Percentiles rank a stretch among this genome's conserved stretches.
phyloP scores from a whole-genome alignment of 2,113 vertebrate species.

The Ceuthmochares aereus region DNA sequence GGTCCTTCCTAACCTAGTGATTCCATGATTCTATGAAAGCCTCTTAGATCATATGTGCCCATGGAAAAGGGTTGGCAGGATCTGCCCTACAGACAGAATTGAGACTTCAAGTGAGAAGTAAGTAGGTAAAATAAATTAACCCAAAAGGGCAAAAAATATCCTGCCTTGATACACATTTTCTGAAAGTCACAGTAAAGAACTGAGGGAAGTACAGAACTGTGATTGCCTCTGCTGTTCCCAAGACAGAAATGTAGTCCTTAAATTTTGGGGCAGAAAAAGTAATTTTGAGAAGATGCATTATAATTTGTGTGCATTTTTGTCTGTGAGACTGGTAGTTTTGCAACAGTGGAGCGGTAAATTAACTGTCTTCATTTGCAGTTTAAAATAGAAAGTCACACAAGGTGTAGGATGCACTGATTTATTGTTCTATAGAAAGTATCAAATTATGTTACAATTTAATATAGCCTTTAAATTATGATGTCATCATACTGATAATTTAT shows the following conservation, averaged over 20 bases:
- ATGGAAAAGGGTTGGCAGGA: not conserved
- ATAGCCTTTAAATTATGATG: slow-evolving; percentile 34
- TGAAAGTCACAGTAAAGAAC: slow-evolving; percentile 8
- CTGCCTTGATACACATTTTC: slow-evolving; percentile 3
- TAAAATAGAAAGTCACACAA: slow-evolving; percentile 59
- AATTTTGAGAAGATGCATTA: slow-evolving; percentile 24
- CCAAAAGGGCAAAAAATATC: not conserved
- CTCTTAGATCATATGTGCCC: not conserved
- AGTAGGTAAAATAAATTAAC: slow-evolving; percentile 49
- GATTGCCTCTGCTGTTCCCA: not conserved
- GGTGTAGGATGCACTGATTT: slow-evolving; percentile 7
- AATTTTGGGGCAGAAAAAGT: not conserved
- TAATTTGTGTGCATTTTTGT: slow-evolving; percentile 37
- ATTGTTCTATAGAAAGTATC: slow-evolving; percentile 36
- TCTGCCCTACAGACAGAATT: slow-evolving; percentile 18
- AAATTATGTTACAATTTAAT: slow-evolving; percentile 47
- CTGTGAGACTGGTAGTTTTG: slow-evolving; percentile 32
- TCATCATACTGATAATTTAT: slow-evolving; percentile 13
- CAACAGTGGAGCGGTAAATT: slow-evolving; percentile 59
- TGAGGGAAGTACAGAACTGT: not conserved
- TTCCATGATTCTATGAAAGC: too few relatives aligned
- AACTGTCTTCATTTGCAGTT: slow-evolving; percentile 61
- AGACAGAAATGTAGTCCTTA: not conserved
- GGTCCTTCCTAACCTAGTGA: too few relatives aligned
- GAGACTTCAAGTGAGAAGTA: slow-evolving; percentile 15